Percentiles rank a stretch among this genome's conserved stretches.
phyloP scores from a whole-genome alignment of 2,888 invertebrate species.

The Apantesis nais region DNA sequence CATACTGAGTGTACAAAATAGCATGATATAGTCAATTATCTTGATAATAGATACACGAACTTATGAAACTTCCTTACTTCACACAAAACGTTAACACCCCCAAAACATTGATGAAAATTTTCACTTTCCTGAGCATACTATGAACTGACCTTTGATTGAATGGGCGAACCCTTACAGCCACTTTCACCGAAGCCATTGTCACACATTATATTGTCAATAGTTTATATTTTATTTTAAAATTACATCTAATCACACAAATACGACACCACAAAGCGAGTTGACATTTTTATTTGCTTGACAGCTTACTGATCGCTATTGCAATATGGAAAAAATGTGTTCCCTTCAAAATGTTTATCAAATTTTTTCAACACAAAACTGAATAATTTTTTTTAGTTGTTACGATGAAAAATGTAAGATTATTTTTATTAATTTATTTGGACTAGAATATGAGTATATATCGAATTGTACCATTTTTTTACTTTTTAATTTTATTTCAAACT shows the following conservation, averaged over 20 bases:
- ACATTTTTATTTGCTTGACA: constrained; percentile 62
- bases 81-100: constrained; percentile 50
- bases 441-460: no score
- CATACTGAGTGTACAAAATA: constrained; percentile 41
- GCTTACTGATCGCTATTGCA: constrained; percentile 38
- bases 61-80: constrained; percentile 50
- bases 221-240: constrained; percentile 63
- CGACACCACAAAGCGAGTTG: constrained; percentile 71
- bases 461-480: no score
- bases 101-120: constrained; percentile 51
- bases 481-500: no score
- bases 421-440: no score
- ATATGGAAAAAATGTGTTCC: constrained; percentile 2
- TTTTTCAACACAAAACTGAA: neutral
- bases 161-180: constrained; percentile 95
- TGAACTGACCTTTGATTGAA: constrained; percentile 92
- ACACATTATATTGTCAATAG: constrained; percentile 81
- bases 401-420: no score
- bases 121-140: constrained; percentile 38
- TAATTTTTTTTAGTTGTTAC: no score
- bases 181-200: constrained; percentile 96
- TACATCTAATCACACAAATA: constrained; percentile 72
- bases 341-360: neutral
- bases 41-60: constrained; percentile 53
- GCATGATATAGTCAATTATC: constrained; percentile 44